Evolutionary conservation across 2,113 vertebrate genomes (phyloP).

Genomic region (Monarcha castaneiventris): DNA sequence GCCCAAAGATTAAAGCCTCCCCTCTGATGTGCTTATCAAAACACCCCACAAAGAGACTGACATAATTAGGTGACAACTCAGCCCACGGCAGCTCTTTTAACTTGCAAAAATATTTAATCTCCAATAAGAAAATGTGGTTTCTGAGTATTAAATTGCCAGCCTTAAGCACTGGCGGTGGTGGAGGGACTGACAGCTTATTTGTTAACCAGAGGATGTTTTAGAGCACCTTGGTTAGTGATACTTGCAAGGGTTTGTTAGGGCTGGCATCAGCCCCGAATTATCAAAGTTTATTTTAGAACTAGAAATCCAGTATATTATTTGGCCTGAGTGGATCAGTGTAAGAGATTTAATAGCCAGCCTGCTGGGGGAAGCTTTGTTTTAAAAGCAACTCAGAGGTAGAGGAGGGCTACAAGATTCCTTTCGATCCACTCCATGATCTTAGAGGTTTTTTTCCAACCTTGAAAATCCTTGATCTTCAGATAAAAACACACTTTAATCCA

Average conservation of each 20-base stretch:
- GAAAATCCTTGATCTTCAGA: neutral
- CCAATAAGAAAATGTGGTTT: neutral
- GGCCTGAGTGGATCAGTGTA: neutral
- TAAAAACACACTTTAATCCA: neutral
- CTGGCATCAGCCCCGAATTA: neutral
- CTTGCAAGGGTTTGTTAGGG: neutral
- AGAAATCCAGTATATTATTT: neutral
- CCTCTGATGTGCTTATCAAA: constrained; percentile 45
- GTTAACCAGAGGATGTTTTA: neutral
- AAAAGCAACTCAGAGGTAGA: neutral
- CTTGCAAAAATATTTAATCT: constrained; percentile 62
- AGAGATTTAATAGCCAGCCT: neutral
- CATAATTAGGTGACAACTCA: constrained; percentile 64
- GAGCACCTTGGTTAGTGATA: neutral
- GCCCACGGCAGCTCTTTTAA: constrained; percentile 58
- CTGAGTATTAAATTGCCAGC: neutral
- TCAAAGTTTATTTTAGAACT: neutral
- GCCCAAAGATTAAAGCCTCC: neutral
- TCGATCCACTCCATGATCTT: no score
- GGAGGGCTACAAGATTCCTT: neutral
- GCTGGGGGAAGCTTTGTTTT: neutral
- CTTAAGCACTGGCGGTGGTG: neutral
- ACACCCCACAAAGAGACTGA: constrained; percentile 56
- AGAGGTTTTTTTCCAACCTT: neutral
- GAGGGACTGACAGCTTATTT: neutral